phyloP scores from a whole-genome alignment of 2,888 invertebrate species.

The Macrosiphum euphorbiae region DNA sequence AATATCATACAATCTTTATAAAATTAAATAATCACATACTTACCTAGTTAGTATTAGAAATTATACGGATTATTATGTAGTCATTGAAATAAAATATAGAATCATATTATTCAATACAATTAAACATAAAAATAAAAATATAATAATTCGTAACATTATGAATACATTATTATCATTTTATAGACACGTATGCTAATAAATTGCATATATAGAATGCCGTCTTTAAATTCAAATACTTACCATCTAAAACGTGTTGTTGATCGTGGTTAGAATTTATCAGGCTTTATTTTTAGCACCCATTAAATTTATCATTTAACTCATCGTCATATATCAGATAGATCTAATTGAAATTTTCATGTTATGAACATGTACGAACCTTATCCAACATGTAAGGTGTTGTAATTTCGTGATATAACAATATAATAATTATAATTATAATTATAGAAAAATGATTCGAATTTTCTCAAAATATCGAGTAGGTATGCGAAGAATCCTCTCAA shows the following conservation, averaged over 20 bases:
- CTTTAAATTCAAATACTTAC: not conserved
- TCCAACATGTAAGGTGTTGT: not conserved
- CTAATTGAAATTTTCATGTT: not conserved
- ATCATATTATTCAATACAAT: not conserved
- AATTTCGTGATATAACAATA: not conserved
- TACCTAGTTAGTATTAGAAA: not conserved
- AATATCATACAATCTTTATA: not conserved
- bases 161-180: not conserved
- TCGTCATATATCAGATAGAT: not conserved
- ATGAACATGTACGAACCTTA: not conserved
- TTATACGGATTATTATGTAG: not conserved
- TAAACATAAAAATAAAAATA: not conserved
- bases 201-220: conserved; percentile 24
- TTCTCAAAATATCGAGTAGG: not conserved
- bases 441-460: not conserved
- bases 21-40: not conserved
- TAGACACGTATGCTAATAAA: not conserved
- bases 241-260: not conserved
- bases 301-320: not conserved
- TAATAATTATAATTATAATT: not conserved
- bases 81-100: not conserved
- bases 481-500: not conserved
- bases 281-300: not conserved
- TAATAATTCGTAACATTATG: not conserved
- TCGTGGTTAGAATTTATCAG: not conserved